Evolutionary conservation across 1,140 invertebrate genomes (phyloP), one percentile per base, ranked within the genome.

Genomic region (Leptinotarsa undecemlineata): DNA sequence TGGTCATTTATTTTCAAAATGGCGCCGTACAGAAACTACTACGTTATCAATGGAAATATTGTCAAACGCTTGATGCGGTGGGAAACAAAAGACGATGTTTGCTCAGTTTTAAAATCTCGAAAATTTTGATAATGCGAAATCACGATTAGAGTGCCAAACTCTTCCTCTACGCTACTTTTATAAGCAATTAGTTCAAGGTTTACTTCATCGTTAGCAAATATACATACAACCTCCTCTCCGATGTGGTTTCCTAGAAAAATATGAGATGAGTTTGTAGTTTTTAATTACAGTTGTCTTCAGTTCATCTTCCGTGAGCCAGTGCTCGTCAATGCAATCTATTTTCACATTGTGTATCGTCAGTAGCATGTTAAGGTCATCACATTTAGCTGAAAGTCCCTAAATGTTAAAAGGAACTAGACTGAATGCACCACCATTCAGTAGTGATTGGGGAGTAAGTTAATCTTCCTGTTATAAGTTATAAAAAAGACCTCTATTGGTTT

Each of bases 141-240:
- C 26, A 33, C 26, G 26, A 6, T 33, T 33, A 5, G 26, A 26
- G 26, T 23, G 21, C 19, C 3, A 63, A 63, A 19, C 62, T 63
- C 23, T 19, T 63, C 23, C 61, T 63, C 61, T 23, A 63, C 61
- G 4, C 61, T 63, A 63, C 61, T 19, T 63, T 63, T 23, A 63
- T 63, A 63, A 63, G 13, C n/a, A 15, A 63, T 63, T 63, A 0
- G 0, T 63, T 63, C 61, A 63, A 63, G 61, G 61, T 63, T 5
- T 63, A 63, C 21, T 19, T 63, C 61, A 63, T 63, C 3, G n/a
- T 63, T 63, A 20, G 61, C 61, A 63, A 63, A 63, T 63, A 5
- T 63, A 63, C 61, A 63, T 63, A 63, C 61, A 15, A 21, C 61
- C 61, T 63, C 61, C 61, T 63, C 61, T 8, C 61, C 4, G 61